Conservation (phyloP, 2,113 vertebrate genomes). For the Tonatia bakeri region DNA sequence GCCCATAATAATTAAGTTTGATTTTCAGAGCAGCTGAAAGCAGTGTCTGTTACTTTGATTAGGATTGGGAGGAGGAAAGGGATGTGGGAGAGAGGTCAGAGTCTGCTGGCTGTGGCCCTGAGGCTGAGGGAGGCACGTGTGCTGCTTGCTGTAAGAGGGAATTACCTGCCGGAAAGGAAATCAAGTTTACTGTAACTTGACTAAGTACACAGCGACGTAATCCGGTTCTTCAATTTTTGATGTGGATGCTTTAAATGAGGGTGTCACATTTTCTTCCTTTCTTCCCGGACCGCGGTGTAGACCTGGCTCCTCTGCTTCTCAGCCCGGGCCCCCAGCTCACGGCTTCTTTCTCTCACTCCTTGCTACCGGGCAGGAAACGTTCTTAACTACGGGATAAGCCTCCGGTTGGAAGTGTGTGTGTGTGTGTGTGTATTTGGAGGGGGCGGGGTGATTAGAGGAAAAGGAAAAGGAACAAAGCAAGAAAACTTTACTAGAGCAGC, state of each 20-base stretch:
- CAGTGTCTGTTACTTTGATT: neutral
- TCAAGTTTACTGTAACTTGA: slow-evolving; percentile 27
- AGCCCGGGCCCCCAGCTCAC: neutral
- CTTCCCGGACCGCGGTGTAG: neutral
- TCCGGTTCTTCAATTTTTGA: neutral
- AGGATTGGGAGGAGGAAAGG: neutral
- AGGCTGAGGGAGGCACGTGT: neutral
- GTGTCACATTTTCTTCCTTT: neutral
- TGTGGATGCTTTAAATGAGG: neutral
- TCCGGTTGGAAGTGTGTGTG: neutral
- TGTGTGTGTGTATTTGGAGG: neutral
- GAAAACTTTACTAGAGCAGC: neutral
- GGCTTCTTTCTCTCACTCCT: neutral
- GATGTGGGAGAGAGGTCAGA: neutral
- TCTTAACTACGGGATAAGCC: slow-evolving; percentile 19
- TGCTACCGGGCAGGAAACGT: slow-evolving; percentile 27
- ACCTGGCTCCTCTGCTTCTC: neutral
- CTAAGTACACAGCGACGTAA: slow-evolving; percentile 32
- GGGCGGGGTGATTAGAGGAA: neutral
- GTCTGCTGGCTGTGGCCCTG: neutral
- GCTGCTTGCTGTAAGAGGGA: neutral
- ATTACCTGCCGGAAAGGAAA: slow-evolving; percentile 20
- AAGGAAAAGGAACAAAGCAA: neutral
- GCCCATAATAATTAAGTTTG: neutral
- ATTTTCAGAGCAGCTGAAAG: neutral